Percentiles rank a stretch among this genome's conserved stretches.
Conservation (phyloP, 1,140 invertebrate genomes). For the Drosophila kikkawai region DNA sequence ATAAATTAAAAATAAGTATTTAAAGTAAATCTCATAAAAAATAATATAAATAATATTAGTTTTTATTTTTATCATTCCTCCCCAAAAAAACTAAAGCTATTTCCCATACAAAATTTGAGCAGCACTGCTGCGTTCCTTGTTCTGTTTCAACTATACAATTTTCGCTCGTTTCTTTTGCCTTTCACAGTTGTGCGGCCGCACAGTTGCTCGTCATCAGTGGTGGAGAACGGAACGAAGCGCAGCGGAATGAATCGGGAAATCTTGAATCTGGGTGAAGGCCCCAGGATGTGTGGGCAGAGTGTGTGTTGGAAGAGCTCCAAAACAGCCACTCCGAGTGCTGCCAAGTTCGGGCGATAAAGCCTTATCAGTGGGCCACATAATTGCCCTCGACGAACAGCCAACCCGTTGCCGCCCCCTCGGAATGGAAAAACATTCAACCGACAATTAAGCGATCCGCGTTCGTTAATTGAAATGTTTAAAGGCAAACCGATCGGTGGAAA, state of each 20-base stretch:
- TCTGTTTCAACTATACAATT: slow-evolving; percentile 58
- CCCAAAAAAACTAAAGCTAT: background rate
- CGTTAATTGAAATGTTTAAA: slow-evolving; percentile 74
- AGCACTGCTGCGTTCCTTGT: slow-evolving; percentile 22
- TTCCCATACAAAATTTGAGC: background rate
- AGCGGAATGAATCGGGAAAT: slow-evolving; percentile 1
- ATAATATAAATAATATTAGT: too few relatives aligned
- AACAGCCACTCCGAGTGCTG: slow-evolving; percentile 7
- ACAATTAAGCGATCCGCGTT: slow-evolving; percentile 68
- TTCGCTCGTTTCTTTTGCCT: slow-evolving; percentile 37
- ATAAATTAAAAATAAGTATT: too few relatives aligned
- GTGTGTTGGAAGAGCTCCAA: slow-evolving; percentile 6
- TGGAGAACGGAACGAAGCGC: slow-evolving; percentile 49
- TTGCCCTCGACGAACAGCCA: slow-evolving; percentile 62
- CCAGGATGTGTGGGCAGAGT: slow-evolving; percentile 26
- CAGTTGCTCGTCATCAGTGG: slow-evolving; percentile 58
- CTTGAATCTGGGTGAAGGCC: slow-evolving; percentile 24
- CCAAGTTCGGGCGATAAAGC: slow-evolving; percentile 25
- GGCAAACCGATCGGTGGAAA: slow-evolving; percentile 56
- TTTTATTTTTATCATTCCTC: background rate
- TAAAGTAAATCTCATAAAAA: too few relatives aligned
- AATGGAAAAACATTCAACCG: background rate
- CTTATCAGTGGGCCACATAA: slow-evolving; percentile 67
- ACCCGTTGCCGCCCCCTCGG: slow-evolving; percentile 55
- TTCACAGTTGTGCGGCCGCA: slow-evolving; percentile 44